Conservation (phyloP, 2,888 invertebrate genomes). For the Coremacera marginata region DNA sequence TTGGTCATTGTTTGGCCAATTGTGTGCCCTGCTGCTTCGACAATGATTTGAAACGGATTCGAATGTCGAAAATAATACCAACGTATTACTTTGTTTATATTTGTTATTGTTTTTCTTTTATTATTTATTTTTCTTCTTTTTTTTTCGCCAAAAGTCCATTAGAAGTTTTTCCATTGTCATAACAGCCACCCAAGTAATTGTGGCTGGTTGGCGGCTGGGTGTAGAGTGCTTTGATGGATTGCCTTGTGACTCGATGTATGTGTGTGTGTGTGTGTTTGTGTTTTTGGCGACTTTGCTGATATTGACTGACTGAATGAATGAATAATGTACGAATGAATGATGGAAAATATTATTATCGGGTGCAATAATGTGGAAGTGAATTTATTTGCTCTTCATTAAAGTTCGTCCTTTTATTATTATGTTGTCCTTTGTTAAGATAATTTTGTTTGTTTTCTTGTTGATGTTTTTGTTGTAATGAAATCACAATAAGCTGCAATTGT, state of each 20-base stretch:
- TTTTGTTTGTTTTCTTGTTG: not conserved
- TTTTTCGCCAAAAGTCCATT: conserved; percentile 27
- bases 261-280: not conserved
- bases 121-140: not conserved
- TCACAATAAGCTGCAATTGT: too few relatives aligned
- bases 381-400: conserved; percentile 24
- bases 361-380: conserved; percentile 21
- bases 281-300: too few relatives aligned
- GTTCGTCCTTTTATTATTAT: conserved; percentile 1
- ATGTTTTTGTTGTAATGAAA: too few relatives aligned
- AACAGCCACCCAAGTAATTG: not conserved
- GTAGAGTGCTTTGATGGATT: conserved; percentile 3
- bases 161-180: conserved; percentile 27
- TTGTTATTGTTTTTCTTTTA: too few relatives aligned
- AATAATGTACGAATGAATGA: not conserved
- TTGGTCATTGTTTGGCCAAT: too few relatives aligned
- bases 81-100: too few relatives aligned
- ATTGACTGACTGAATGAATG: not conserved
- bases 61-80: too few relatives aligned
- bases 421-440: not conserved
- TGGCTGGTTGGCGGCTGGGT: too few relatives aligned
- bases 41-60: too few relatives aligned
- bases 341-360: conserved; percentile 18
- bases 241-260: not conserved
- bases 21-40: too few relatives aligned